Percentiles rank a stretch among this genome's conserved stretches.
Evolutionary conservation across 2,888 invertebrate species (phyloP).

Genomic region (Tachina lurida): DNA sequence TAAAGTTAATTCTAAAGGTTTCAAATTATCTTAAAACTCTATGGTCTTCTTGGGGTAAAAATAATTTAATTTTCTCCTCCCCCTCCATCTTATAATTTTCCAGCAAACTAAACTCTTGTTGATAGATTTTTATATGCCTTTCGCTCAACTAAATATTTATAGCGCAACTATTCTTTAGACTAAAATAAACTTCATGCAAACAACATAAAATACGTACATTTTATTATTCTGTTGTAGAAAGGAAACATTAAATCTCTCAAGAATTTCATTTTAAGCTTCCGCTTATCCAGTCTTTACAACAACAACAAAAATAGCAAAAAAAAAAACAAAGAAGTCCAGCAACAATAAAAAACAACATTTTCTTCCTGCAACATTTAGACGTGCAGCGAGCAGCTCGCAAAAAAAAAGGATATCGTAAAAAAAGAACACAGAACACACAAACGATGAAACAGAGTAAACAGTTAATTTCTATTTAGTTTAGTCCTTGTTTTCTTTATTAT

Average conservation of each 20-base stretch:
- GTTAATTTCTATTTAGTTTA: slow-evolving; percentile 72
- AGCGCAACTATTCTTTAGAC: neutral
- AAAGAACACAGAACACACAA: slow-evolving; percentile 41
- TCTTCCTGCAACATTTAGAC: slow-evolving; percentile 35
- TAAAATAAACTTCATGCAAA: slow-evolving; percentile 14
- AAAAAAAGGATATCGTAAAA: neutral
- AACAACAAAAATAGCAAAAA: slow-evolving; percentile 37
- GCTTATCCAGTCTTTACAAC: slow-evolving; percentile 59
- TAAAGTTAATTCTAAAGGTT: neutral
- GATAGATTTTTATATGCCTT: slow-evolving; percentile 47
- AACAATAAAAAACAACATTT: slow-evolving; percentile 48
- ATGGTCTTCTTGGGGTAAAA: neutral
- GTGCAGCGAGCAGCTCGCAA: slow-evolving; percentile 32
- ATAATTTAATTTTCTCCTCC: neutral
- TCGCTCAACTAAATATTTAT: slow-evolving; percentile 25
- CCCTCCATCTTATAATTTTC: slow-evolving; percentile 23
- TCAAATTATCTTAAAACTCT: neutral
- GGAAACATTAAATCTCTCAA: slow-evolving; percentile 72
- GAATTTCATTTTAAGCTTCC: slow-evolving; percentile 71
- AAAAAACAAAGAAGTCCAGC: slow-evolving; percentile 9
- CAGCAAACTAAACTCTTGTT: slow-evolving; percentile 27
- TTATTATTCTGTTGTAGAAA: slow-evolving; percentile 34
- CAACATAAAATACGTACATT: slow-evolving; percentile 29
- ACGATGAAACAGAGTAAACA: slow-evolving; percentile 62
- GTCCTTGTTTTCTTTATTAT: slow-evolving; percentile 62